Conservation (phyloP, 2,797 vertebrate species). For the Phoeniculus purpureus region DNA sequence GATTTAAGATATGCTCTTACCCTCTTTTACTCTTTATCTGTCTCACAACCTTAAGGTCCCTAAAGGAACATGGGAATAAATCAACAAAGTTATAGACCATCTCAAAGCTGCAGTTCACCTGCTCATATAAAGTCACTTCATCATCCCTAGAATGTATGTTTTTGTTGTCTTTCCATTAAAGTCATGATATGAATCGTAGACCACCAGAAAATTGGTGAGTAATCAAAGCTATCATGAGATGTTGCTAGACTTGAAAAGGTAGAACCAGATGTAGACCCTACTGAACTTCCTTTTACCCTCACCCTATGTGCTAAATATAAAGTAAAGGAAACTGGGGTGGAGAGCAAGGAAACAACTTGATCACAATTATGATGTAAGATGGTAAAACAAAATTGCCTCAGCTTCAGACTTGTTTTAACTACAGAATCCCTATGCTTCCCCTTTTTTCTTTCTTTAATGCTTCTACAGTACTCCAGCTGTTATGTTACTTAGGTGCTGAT, state of each 20-base stretch:
- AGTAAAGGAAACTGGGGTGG: background rate
- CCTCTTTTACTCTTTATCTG: slow-evolving; percentile 17
- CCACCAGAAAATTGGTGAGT: background rate
- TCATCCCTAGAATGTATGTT: background rate
- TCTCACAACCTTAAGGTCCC: background rate
- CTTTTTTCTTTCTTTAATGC: background rate
- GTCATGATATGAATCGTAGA: accelerated
- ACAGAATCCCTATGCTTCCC: accelerated
- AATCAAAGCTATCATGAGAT: background rate
- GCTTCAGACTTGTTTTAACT: background rate
- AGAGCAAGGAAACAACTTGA: background rate
- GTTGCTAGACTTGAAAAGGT: background rate
- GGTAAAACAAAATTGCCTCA: background rate
- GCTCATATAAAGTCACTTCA: background rate
- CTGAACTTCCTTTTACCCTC: background rate
- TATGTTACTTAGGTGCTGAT: background rate
- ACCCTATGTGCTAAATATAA: background rate
- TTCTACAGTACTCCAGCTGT: background rate
- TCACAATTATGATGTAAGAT: background rate
- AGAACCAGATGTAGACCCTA: background rate
- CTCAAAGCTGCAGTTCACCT: background rate
- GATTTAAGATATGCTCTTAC: background rate
- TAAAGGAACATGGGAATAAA: slow-evolving; percentile 17
- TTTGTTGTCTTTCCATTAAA: background rate
- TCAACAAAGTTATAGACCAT: background rate